Conservation (phyloP, 2,113 vertebrate species). For the Tricholaema leucomelas region DNA sequence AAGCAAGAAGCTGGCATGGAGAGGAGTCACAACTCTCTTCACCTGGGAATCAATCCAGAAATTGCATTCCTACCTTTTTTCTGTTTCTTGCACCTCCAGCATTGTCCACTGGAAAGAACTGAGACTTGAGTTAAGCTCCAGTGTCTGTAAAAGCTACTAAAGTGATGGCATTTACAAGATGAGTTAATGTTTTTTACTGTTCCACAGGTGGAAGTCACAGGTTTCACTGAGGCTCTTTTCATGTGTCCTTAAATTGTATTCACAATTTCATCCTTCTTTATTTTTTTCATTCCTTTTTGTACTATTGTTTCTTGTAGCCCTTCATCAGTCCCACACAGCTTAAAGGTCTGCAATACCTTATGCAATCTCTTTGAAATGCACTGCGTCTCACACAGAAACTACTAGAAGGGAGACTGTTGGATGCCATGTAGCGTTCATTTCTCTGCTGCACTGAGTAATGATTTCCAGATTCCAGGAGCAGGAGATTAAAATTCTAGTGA, state of each 20-base stretch:
- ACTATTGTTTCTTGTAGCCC: not conserved
- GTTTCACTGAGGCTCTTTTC: not conserved
- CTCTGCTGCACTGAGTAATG: not conserved
- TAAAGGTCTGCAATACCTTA: not conserved
- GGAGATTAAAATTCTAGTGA: constrained; percentile 44
- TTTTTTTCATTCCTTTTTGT: not conserved
- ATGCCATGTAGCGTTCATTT: not conserved
- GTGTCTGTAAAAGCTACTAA: not conserved
- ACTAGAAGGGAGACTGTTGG: constrained; percentile 19
- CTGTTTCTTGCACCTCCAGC: not conserved
- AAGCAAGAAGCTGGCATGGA: not conserved
- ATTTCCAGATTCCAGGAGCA: constrained; percentile 16
- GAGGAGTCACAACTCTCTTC: not conserved
- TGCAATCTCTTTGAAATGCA: constrained; percentile 19
- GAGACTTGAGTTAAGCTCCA: not conserved
- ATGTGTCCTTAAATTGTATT: not conserved
- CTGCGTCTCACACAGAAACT: not conserved
- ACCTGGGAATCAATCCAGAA: not conserved
- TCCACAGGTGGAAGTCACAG: not conserved
- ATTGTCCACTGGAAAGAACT: not conserved
- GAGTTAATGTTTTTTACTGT: constrained; percentile 1
- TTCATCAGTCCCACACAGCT: not conserved
- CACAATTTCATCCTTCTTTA: not conserved
- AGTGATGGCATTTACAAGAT: not conserved
- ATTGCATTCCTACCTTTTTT: not conserved